Evolutionary conservation across 2,797 vertebrate species (phyloP).

Genomic region (Podarcis siculus): DNA sequence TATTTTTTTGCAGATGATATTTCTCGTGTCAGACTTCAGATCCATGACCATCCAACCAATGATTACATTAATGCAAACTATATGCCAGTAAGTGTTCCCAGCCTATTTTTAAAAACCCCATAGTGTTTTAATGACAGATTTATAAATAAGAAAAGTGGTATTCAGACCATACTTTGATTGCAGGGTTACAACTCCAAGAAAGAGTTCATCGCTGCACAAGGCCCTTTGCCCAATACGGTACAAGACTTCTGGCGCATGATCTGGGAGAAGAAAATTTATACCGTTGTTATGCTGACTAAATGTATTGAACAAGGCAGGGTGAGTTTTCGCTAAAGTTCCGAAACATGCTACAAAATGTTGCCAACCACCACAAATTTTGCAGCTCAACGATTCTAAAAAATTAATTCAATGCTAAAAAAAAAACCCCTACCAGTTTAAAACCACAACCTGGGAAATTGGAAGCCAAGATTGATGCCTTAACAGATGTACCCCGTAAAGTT

Average conservation of each 20-base stretch:
- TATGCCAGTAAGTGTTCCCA: constrained; percentile 85
- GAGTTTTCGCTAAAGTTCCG: constrained; percentile 61
- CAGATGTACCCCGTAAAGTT: no score
- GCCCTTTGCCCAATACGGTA: constrained; percentile 90
- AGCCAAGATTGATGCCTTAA: no score
- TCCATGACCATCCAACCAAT: constrained; percentile 78
- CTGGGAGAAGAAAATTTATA: constrained; percentile 92
- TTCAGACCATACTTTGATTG: constrained; percentile 7
- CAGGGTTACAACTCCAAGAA: constrained; percentile 91
- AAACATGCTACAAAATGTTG: neutral
- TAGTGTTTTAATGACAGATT: neutral
- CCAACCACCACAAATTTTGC: neutral
- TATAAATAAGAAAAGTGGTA: neutral
- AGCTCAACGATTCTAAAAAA: no score
- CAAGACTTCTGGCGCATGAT: constrained; percentile 97
- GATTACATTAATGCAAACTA: constrained; percentile 98
- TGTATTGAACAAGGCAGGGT: constrained; percentile 95
- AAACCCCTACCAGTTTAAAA: no score
- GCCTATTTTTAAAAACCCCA: neutral
- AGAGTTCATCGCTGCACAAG: constrained; percentile 95
- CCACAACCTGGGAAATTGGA: no score
- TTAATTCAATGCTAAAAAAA: no score
- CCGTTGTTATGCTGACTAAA: constrained; percentile 94
- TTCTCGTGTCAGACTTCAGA: constrained; percentile 93
- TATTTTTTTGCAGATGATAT: constrained; percentile 84